Evolutionary conservation across 2,113 vertebrate species (phyloP), one percentile per base, ranked within the genome.

Genomic region (Chloroceryle aenea): DNA sequence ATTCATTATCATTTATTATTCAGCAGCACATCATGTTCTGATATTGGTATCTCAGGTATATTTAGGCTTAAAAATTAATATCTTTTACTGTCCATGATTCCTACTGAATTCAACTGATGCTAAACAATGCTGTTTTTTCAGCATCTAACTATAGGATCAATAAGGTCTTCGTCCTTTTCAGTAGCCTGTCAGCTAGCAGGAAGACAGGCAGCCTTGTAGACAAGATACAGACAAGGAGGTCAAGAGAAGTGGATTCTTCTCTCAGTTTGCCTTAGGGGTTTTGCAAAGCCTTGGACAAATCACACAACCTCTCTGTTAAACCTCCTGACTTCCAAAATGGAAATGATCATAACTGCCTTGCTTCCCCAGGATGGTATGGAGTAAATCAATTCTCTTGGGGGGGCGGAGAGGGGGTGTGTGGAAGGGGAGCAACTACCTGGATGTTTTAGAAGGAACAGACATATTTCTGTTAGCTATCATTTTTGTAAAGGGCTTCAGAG

Each of bases 261-360:
- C 93, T 85, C 87, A 85, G 77, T 82, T 82, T 90, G 93, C 93
- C 93, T 97, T 84, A 67, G 90, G 92, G 82, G 47, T 69, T 94
- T 95, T 96, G 87, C 53, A 59, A 88, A 91, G 56, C 55, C 72
- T 92, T 63, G 87, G 88, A 94, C 96, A 96, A 96, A 96, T 90
- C 94, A 90, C 78, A 91, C 68, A 93, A 88, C 32, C 72, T 71
- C 82, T 77, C 72, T 3, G 6, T 59, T 93, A 83, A 94, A 95
- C 71, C 56, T 96, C 47, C 71, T 59, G 77, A 79, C 59, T 95
- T 90, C 72, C 85, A 80, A 67, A 93, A 80, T 83, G 52, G 62
- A 94, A 91, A 91, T 71, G 32, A 95, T 88, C 59, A 22, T 59
- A 93, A 80, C 82, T 80, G 21, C 71, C 75, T 90, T 90, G 7